phyloP scores from a whole-genome alignment of 2,888 invertebrate genomes.

The Sinotaia quadrata region DNA sequence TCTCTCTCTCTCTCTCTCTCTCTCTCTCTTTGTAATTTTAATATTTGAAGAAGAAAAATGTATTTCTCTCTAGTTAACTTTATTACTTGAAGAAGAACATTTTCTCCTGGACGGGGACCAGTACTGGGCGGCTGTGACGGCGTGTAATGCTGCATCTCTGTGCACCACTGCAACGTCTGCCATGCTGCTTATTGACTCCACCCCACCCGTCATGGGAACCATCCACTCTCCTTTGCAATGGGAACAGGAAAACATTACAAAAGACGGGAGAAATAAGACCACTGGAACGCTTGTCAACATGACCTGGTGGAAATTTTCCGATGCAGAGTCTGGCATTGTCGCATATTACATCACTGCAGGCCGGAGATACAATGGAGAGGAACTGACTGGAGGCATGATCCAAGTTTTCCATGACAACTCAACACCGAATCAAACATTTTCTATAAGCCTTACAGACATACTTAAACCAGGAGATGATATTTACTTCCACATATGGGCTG shows the following conservation, averaged over 20 bases:
- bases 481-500: constrained; percentile 41
- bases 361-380: constrained; percentile 13
- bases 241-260: no score
- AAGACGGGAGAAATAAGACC: no score
- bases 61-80: no score
- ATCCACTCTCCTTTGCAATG: not conserved
- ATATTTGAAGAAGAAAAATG: no score
- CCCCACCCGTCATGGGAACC: constrained; percentile 45
- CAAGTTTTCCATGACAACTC: not conserved
- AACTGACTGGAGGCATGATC: constrained; percentile 8
- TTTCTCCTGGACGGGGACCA: constrained; percentile 32
- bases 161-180: constrained; percentile 39
- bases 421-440: not conserved
- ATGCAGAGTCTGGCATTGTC: constrained; percentile 38
- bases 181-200: constrained; percentile 44
- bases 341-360: constrained; percentile 24
- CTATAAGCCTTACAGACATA: not conserved
- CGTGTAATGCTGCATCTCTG: constrained; percentile 42
- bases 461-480: constrained; percentile 1
- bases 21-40: no score
- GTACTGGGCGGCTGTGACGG: constrained; percentile 31
- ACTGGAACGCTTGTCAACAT: not conserved
- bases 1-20: no score
- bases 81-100: constrained; percentile 13
- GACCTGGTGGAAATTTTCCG: constrained; percentile 38